These are phyloP conservation scores for Frieseomelitta varia DNA, from an alignment of 1,140 invertebrate species.

Conservation along the genomic window DNA sequence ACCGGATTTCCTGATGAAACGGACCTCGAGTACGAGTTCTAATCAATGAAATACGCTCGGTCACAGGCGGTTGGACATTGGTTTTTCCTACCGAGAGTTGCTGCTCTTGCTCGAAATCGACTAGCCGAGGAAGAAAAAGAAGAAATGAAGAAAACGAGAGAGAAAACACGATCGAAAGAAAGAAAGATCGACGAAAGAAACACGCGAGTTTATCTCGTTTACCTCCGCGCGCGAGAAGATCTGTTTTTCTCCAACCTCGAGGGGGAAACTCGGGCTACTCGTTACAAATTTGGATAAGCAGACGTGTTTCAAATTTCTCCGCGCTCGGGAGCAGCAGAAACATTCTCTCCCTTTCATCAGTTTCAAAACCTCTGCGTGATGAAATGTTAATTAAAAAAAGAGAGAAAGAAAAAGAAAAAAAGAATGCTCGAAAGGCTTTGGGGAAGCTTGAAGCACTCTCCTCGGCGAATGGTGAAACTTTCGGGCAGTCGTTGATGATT, in stretches of 20 bases:
- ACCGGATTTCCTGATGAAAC: constrained; percentile 18
- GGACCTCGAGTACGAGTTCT: constrained; percentile 8
- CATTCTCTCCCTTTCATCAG: no score
- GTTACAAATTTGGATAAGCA: no score
- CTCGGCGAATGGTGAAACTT: neutral
- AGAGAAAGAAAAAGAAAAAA: neutral
- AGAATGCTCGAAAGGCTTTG: neutral
- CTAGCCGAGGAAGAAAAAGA: neutral
- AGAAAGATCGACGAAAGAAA: neutral
- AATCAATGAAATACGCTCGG: constrained; percentile 48
- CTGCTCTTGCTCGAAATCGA: neutral
- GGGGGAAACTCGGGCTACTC: no score
- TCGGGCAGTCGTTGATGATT: neutral
- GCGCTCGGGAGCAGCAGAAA: no score
- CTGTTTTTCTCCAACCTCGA: no score
- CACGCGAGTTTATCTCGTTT: no score
- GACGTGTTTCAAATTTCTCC: no score
- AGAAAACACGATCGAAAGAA: neutral
- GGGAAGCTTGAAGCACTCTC: no score
- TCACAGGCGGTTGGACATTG: constrained; percentile 15
- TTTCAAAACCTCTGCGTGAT: no score
- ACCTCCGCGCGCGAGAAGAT: no score
- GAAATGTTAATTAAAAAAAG: neutral
- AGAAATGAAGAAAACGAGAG: neutral
- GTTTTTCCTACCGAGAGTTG: neutral